Percentiles rank a stretch among this genome's conserved stretches.
Evolutionary conservation across 2,113 vertebrate species (phyloP).

Genomic region (Arothron firmamentum): DNA sequence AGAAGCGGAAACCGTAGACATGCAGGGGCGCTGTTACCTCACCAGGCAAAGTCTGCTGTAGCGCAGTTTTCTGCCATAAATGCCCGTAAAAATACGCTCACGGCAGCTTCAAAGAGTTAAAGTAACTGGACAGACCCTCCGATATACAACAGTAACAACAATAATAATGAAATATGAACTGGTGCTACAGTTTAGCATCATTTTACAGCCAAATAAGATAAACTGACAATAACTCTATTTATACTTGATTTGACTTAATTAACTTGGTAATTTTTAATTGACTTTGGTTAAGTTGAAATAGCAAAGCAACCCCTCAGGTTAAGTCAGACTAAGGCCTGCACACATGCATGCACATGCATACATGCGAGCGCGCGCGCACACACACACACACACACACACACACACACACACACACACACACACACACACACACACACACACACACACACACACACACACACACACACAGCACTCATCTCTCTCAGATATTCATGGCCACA

Average conservation of each 20-base stretch:
- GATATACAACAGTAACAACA: not conserved
- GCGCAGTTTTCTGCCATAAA: constrained; percentile 12
- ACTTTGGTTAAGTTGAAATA: constrained; percentile 33
- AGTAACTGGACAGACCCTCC: constrained; percentile 35
- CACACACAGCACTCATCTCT: constrained; percentile 3
- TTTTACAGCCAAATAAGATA: not conserved
- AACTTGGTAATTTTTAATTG: not conserved
- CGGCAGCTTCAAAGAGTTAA: constrained; percentile 33
- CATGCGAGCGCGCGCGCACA: not conserved
- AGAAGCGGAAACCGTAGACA: not conserved
- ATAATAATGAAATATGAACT: not conserved
- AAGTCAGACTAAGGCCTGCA: constrained; percentile 5
- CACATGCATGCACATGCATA: not conserved
- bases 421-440: not conserved
- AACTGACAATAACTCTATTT: constrained; percentile 16
- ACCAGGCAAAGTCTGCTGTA: constrained; percentile 12
- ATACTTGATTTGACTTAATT: constrained; percentile 33
- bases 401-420: not conserved
- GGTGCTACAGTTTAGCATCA: not conserved
- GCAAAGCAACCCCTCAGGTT: constrained; percentile 36
- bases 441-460: constrained; percentile 5
- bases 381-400: constrained; percentile 1
- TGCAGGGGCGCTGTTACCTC: constrained; percentile 27
- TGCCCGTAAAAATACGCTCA: constrained; percentile 21
- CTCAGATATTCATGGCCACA: constrained; percentile 73